Base-by-base conservation (phyloP, 2,888 invertebrate genomes). In the Branchellion lobata region DNA sequence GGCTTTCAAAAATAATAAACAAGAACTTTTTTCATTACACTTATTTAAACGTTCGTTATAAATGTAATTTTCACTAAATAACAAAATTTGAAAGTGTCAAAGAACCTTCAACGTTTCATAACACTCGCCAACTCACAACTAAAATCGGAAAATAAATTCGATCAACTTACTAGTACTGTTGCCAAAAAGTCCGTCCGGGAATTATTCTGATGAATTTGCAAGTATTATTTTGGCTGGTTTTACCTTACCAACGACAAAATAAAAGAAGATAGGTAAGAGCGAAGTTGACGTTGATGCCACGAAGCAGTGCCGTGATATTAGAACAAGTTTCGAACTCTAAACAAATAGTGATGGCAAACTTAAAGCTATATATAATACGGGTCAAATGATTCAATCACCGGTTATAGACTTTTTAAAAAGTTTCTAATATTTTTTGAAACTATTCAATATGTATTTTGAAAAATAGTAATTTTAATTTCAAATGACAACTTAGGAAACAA, bases 161-260 rank as follows among this genome's bases (percentile, higher is more conserved):
- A 34, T 24, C 29, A 40, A 57, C 75, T 74, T 53, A 72, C 65
- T 57, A 79, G 75, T 79, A 79, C 79, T 79, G 79, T 61, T 68
- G 40, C 79, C 79, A 65, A 73, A 79, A 57, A 65, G 75, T 79
- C 79, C 68, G 79, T 61, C 73, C 79, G 79, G 40, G 61, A 33
- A 33, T 18, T 24, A 24, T 18, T 57, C 61, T 57, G 61, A 57
- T 57, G 21, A 18, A 24, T n/a, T 24, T 57, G 61, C 8, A n/a
- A 24, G 21, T 57, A 5, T 14, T 24, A 57, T 57, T 24, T 57
- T 57, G 24, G 24, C 21, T 57, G 21, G n/a, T 8, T n/a, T 57
- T 57, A 3, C 5, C 61, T 24, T 57, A 5, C n/a, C 5, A 57
- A 57, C 24, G 24, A 57, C 5, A n/a, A 57, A n/a, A 57, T n/a